Evolutionary conservation across 2,888 invertebrate species (phyloP), one percentile per base, ranked within the genome.

Genomic region (Torymus texanus): DNA sequence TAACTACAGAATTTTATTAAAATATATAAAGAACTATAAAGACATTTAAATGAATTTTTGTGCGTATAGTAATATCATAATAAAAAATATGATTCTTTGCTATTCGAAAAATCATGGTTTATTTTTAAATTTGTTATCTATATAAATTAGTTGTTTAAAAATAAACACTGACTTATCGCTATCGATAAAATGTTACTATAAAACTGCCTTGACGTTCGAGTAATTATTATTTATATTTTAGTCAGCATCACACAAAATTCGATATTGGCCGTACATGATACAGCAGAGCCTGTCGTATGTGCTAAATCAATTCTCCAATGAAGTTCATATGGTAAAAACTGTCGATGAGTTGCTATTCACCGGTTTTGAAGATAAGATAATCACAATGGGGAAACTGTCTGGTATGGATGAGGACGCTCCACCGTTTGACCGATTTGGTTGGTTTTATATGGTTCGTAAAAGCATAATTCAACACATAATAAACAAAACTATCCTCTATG

Each of bases 371-470:
- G 97, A 97, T 88, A 90, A 93, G 0, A 88, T 97, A 72, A 92
- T 97, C 77, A 92, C 93, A 58, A 89, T 95, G 81, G 94, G 94
- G 0, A 92, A 91, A 82, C 86, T 94, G 75, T 93, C 94, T 0
- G 88, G 92, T 0, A 91, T 93, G 29, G 91, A 85, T 0, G 88
- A 86, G 0, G 85, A 87, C 5, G 86, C 88, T 4, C 92, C 92
- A 0, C 93, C 93, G 0, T 94, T 94, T 81, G 97, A 97, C 86
- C 93, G 92, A 86, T 97, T 97, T 88, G 97, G 96, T 13, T 95
- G 97, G 94, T 97, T 97, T 90, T 97, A 96, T 84, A 91, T 91
- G 85, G 94, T 94, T 82, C 12, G 80, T 72, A 55, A 29, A 29
- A 29, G 4, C 29, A 29, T 3, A 4, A 62, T 55, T 3, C 21